Percentiles rank a stretch among this genome's conserved stretches.
phyloP scores from a whole-genome alignment of 2,888 invertebrate species.

The Caenorhabditis drosophilae region DNA sequence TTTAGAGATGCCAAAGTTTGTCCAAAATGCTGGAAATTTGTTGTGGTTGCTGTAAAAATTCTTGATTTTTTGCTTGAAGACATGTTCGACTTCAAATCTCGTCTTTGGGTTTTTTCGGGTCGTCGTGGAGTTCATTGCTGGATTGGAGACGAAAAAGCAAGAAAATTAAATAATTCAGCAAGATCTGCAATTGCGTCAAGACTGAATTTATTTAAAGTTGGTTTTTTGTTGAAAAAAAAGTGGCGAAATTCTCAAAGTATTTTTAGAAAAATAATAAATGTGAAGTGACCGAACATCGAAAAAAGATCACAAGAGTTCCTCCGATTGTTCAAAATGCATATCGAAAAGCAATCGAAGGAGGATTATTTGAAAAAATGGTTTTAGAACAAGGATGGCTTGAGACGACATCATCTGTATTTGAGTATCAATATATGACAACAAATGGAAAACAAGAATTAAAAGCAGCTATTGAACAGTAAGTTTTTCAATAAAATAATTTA shows the following conservation, averaged over 20 bases:
- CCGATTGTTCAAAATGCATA: slow-evolving; percentile 51
- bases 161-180: slow-evolving; percentile 78
- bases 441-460: slow-evolving; percentile 11
- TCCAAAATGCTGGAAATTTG: slow-evolving; percentile 93
- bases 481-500: slow-evolving; percentile 3
- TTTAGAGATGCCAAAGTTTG: slow-evolving; percentile 85
- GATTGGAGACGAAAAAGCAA: slow-evolving; percentile 88
- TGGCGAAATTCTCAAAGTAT: slow-evolving; percentile 6
- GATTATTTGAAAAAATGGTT: slow-evolving; percentile 58
- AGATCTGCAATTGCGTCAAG: slow-evolving; percentile 88
- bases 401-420: slow-evolving; percentile 36
- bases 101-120: slow-evolving; percentile 97
- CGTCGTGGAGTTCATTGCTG: slow-evolving; percentile 98
- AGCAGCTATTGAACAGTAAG: slow-evolving; percentile 24
- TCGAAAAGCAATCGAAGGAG: slow-evolving; percentile 50
- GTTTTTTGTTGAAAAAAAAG: no score
- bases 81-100: slow-evolving; percentile 91
- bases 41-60: slow-evolving; percentile 89
- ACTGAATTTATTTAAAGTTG: slow-evolving; percentile 76
- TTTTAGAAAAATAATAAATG: slow-evolving; percentile 18
- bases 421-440: slow-evolving; percentile 5
- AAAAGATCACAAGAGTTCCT: slow-evolving; percentile 28
- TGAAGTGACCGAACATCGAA: slow-evolving; percentile 20
- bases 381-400: slow-evolving; percentile 66
- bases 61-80: slow-evolving; percentile 86